Evolutionary conservation across 2,797 vertebrate species (phyloP).

Genomic region (Malurus splendens): DNA sequence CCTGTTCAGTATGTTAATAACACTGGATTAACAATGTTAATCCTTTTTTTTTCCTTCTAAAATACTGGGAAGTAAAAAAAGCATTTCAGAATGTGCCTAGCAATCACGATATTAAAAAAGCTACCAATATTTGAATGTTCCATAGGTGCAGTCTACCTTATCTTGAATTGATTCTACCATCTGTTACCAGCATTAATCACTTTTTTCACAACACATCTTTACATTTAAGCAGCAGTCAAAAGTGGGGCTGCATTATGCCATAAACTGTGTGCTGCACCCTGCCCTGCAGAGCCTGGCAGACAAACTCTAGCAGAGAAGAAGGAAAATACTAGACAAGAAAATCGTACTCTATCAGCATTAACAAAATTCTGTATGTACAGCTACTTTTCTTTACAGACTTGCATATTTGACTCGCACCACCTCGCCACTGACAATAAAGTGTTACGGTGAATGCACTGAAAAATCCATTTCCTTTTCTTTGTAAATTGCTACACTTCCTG

Average conservation of each 20-base stretch:
- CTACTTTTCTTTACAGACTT: background rate
- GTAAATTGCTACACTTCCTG: background rate
- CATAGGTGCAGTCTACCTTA: background rate
- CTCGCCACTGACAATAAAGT: background rate
- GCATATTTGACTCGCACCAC: background rate
- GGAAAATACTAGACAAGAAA: background rate
- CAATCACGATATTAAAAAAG: background rate
- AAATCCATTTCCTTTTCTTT: background rate
- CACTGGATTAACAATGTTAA: background rate
- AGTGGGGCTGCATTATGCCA: background rate
- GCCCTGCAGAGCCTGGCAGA: background rate
- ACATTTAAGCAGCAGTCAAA: background rate
- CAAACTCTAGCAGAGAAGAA: background rate
- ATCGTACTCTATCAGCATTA: background rate
- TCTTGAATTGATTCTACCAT: background rate
- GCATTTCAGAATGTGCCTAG: background rate
- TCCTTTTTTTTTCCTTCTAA: background rate
- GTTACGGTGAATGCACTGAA: background rate
- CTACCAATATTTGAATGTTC: background rate
- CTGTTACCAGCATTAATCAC: background rate
- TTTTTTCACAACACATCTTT: background rate
- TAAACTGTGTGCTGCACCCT: background rate
- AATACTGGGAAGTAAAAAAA: background rate
- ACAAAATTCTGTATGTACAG: background rate
- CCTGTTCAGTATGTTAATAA: background rate